Conservation (phyloP, 2,888 invertebrate species). For the Acanthosoma haemorrhoidale region DNA sequence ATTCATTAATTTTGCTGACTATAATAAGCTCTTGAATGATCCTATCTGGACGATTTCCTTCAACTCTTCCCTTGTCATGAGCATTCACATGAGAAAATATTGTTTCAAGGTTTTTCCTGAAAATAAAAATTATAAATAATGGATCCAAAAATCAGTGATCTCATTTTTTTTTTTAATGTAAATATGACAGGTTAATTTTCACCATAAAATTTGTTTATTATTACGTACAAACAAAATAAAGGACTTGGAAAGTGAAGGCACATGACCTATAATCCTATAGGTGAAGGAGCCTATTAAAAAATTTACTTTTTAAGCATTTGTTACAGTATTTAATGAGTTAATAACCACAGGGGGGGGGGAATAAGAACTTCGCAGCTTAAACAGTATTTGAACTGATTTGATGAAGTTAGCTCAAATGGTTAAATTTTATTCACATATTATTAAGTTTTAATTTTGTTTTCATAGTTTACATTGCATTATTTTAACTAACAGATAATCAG, state of each 20-base stretch:
- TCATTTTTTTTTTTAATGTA: background rate
- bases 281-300: too few species aligned
- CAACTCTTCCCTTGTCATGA: conserved; percentile 26
- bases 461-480: too few species aligned
- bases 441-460: too few species aligned
- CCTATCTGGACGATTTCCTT: conserved; percentile 56
- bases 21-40: conserved; percentile 80
- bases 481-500: too few species aligned
- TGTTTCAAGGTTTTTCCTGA: conserved; percentile 15
- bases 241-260: background rate
- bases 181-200: background rate
- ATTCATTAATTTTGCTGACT: conserved; percentile 67
- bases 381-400: too few species aligned
- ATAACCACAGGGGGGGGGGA: too few species aligned
- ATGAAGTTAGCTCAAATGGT: too few species aligned
- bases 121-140: background rate
- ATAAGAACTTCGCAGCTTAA: too few species aligned
- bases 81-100: conserved; percentile 9
- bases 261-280: background rate
- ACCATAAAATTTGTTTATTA: too few species aligned
- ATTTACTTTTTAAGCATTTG: too few species aligned
- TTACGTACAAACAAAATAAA: background rate
- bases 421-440: too few species aligned
- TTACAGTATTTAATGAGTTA: too few species aligned
- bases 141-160: background rate